phyloP scores from a whole-genome alignment of 2,113 vertebrate genomes.

The Sturnus vulgaris region DNA sequence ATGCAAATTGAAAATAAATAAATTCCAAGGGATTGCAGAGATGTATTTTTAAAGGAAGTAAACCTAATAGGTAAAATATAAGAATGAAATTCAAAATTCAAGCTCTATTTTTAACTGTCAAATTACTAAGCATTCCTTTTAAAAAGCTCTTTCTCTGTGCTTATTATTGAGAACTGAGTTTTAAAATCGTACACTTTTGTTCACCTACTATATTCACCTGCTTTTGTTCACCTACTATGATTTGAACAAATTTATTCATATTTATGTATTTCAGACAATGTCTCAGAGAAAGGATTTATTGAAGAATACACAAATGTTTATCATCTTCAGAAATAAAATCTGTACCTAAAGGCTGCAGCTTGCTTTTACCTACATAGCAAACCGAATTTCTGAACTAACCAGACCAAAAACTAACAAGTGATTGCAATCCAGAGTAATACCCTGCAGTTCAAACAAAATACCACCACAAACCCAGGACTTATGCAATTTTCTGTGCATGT shows the following conservation, averaged over 20 bases:
- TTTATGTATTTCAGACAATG: background rate
- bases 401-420: background rate
- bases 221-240: background rate
- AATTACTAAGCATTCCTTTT: background rate
- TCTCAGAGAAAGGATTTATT: background rate
- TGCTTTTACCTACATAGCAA: background rate
- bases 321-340: background rate
- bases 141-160: background rate
- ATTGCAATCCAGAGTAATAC: background rate
- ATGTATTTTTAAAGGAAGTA: background rate
- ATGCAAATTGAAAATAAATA: background rate
- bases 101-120: background rate
- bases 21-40: background rate
- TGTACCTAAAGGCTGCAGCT: background rate
- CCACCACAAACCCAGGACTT: background rate
- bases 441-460: background rate
- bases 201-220: background rate
- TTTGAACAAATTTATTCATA: background rate
- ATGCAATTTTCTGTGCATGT: background rate
- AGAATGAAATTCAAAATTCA: background rate
- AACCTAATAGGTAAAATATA: background rate
- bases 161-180: background rate
- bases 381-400: background rate
- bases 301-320: background rate
- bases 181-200: background rate